Evolutionary conservation across 2,888 invertebrate species (phyloP).

Genomic region (Bombylius major): DNA sequence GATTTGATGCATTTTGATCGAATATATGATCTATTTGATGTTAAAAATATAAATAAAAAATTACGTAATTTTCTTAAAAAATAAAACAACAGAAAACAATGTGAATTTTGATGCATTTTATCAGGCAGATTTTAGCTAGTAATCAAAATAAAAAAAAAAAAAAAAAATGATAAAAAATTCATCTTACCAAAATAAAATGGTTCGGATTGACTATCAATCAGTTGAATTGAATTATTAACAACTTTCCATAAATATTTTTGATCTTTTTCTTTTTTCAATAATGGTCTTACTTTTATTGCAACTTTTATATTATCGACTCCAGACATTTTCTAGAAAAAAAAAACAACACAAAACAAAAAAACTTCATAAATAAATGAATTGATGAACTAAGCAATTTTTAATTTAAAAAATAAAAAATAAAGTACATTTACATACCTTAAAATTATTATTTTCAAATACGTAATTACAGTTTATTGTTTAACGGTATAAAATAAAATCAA

Average conservation of each 20-base stretch:
- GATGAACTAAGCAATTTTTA: too few species aligned
- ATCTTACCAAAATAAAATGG: constrained; percentile 37
- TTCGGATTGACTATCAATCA: constrained; percentile 42
- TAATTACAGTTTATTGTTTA: too few species aligned
- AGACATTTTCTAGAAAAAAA: neutral
- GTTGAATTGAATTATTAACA: constrained; percentile 44
- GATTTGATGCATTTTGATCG: constrained; percentile 43
- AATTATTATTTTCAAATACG: too few species aligned
- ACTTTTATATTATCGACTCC: constrained; percentile 49
- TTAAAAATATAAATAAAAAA: neutral
- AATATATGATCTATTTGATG: constrained; percentile 59
- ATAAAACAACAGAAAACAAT: too few species aligned
- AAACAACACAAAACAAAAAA: too few species aligned
- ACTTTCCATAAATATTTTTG: constrained; percentile 50
- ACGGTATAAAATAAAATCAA: too few species aligned
- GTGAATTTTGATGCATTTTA: neutral
- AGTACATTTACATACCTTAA: too few species aligned
- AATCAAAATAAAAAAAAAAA: too few species aligned
- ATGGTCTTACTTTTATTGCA: constrained; percentile 58
- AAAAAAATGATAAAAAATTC: too few species aligned
- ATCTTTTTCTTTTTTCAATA: constrained; percentile 50
- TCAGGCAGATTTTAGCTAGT: too few species aligned
- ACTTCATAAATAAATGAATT: too few species aligned
- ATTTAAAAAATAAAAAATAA: too few species aligned
- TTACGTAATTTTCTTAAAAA: neutral